These are phyloP conservation scores for Drosophila demipolita DNA, from an alignment of 2,888 invertebrate species.

Conservation along the genomic window DNA sequence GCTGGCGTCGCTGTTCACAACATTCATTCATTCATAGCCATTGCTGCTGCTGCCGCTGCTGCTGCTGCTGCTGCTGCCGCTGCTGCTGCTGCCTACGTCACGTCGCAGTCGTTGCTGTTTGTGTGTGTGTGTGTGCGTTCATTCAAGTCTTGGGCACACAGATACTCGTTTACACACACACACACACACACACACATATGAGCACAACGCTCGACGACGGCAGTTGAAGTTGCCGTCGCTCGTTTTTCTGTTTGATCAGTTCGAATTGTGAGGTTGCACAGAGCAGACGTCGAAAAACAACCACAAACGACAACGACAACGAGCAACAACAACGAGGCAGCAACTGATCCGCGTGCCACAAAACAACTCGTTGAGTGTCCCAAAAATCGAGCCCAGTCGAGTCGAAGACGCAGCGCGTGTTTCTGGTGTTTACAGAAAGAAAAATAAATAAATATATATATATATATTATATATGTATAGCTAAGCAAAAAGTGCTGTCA, in stretches of 20 bases:
- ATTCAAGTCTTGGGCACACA: slow-evolving; percentile 59
- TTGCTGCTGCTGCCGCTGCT: slow-evolving; percentile 14
- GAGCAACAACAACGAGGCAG: slow-evolving; percentile 12
- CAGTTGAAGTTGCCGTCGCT: slow-evolving; percentile 53
- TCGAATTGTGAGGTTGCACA: slow-evolving; percentile 84
- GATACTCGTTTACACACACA: slow-evolving; percentile 34
- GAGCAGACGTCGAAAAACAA: slow-evolving; percentile 57
- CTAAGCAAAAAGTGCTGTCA: slow-evolving; percentile 8
- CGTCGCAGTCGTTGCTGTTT: slow-evolving; percentile 4
- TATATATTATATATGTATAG: not conserved
- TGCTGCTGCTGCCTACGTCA: slow-evolving; percentile 18
- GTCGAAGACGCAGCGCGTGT: slow-evolving; percentile 32
- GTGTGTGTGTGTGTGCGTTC: slow-evolving; percentile 36
- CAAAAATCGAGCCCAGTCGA: slow-evolving; percentile 7
- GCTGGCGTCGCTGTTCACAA: slow-evolving; percentile 44
- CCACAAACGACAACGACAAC: slow-evolving; percentile 1
- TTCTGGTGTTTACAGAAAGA: slow-evolving; percentile 15
- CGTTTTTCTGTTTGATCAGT: slow-evolving; percentile 83
- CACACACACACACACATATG: slow-evolving; percentile 16
- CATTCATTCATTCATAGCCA: slow-evolving; percentile 69
- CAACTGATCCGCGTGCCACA: slow-evolving; percentile 31
- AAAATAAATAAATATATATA: not conserved
- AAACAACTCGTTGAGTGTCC: slow-evolving; percentile 22
- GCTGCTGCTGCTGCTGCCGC: slow-evolving; percentile 25
- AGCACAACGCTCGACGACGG: slow-evolving; percentile 22